These are phyloP conservation scores for Cygnus atratus DNA, from an alignment of 2,113 vertebrate species.

Conservation along the genomic window DNA sequence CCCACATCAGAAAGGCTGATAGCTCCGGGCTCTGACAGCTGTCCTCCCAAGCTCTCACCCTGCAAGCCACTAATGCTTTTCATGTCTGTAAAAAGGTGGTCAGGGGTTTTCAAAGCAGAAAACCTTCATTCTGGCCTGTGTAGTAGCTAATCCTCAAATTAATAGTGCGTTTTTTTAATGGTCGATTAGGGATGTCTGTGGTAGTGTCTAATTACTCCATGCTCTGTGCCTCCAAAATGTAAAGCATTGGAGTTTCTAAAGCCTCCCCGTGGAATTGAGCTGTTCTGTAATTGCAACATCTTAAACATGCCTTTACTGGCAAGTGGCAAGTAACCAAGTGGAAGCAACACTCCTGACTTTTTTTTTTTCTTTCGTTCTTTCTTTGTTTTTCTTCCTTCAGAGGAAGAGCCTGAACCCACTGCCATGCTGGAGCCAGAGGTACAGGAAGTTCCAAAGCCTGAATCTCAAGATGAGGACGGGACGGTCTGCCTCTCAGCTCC, in stretches of 20 bases:
- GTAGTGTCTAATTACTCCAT: constrained; percentile 47
- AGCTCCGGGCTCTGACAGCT: constrained; percentile 18
- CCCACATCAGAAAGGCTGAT: constrained; percentile 9
- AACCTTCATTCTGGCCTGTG: background rate
- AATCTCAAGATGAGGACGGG: constrained; percentile 65
- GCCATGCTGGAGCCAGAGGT: constrained; percentile 66
- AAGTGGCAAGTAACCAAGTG: background rate
- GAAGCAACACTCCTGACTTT: background rate
- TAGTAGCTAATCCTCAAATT: constrained; percentile 53
- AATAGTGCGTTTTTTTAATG: constrained; percentile 19
- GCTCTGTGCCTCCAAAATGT: constrained; percentile 32
- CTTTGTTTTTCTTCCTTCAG: constrained; percentile 43
- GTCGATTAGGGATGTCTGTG: constrained; percentile 57
- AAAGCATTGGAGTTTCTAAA: constrained; percentile 42
- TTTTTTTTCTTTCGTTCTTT: background rate
- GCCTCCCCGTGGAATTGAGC: constrained; percentile 27
- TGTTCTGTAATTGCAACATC: constrained; percentile 29
- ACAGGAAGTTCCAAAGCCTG: constrained; percentile 64
- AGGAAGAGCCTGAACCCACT: constrained; percentile 59
- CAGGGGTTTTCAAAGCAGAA: constrained; percentile 34
- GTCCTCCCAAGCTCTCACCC: background rate
- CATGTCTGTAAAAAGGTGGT: constrained; percentile 15
- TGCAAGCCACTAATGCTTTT: background rate
- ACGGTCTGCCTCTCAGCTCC: constrained; percentile 75
- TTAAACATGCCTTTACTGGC: background rate